These are phyloP conservation scores for Acrossocheilus wenchowensis DNA, from an alignment of 2,797 vertebrate species.

Conservation along the genomic window DNA sequence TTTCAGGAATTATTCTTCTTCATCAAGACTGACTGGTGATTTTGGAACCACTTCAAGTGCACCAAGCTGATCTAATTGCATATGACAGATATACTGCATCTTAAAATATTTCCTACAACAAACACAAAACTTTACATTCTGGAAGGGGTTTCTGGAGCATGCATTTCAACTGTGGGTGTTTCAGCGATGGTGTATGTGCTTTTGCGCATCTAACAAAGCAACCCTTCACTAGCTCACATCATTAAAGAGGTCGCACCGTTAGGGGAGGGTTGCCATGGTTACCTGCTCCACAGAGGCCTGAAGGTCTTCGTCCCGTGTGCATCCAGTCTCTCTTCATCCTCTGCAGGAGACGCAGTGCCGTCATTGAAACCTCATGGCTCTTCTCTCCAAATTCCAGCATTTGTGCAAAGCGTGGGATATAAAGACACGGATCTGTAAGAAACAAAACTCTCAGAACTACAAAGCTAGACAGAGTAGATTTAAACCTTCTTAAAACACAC, in stretches of 20 bases:
- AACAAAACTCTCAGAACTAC: slow-evolving; percentile 23
- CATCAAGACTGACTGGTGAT: neutral
- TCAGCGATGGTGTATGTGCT: slow-evolving; percentile 14
- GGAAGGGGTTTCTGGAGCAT: neutral
- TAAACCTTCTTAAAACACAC: neutral
- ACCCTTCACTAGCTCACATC: slow-evolving; percentile 35
- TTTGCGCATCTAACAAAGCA: slow-evolving; percentile 44
- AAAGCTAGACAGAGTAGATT: neutral
- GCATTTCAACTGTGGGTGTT: slow-evolving; percentile 2
- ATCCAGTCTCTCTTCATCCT: slow-evolving; percentile 99
- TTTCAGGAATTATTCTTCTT: neutral
- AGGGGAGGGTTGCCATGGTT: slow-evolving; percentile 53
- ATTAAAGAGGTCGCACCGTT: slow-evolving; percentile 51
- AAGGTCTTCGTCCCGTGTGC: slow-evolving; percentile 95
- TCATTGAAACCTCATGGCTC: slow-evolving; percentile 98
- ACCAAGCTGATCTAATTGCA: neutral
- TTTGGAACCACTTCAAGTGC: neutral
- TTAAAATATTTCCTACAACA: neutral
- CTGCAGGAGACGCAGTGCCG: slow-evolving; percentile 91
- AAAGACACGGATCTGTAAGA: slow-evolving; percentile 91
- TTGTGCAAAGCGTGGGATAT: slow-evolving; percentile 95
- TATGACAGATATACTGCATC: neutral
- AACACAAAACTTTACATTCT: neutral
- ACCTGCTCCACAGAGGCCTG: slow-evolving; percentile 97
- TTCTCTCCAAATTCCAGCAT: slow-evolving; percentile 96